Base-by-base conservation (phyloP, 2,888 invertebrate genomes). In the Anorthoa munda region DNA sequence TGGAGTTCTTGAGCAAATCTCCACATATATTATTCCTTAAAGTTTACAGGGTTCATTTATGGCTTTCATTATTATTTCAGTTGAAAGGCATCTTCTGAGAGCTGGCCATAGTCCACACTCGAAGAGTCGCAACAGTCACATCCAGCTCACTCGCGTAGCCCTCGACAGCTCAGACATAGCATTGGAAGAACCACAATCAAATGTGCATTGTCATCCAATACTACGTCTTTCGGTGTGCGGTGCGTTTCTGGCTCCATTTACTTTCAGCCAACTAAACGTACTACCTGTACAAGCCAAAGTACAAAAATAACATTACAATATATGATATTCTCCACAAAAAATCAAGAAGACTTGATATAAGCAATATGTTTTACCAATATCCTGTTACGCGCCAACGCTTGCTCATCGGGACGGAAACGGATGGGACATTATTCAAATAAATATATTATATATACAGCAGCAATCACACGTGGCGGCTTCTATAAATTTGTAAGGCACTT, bases 401-500 rank as follows among this genome's bases (percentile, higher is more conserved):
- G 59, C 63, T 81, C 75, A 75, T 69, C 68, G 76, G 72, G 21
- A 31, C 61, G 79, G 79, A 84, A 84, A 75, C 73, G 77, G 78
- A 84, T 73, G 74, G 58, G 50, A 79, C 56, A 78, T 76, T 77
- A 86, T 83, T 84, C 78, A 79, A 82, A 83, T 77, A 77, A 72
- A 76, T 71, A 75, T 80, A 70, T 78, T 73, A 74, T 77, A 80
- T 81, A 81, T 80, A 79, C 72, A 31, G 55, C 55, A 73, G 58
- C 74, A 82, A 85, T 82, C 85, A 82, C 73, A 84, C 72, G 70
- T 77, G 82, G 63, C 65, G 21, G 39, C 13, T 64, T 21, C 76
- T 71, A 86, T 85, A 85, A 86, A 85, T 81, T 80, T 67, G 67
- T 51, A 72, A 84, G 86, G 89, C 87, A 89, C 90, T 90, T 89